Evolutionary conservation across 2,888 invertebrate species (phyloP).

Genomic region (Polyommatus icarus): DNA sequence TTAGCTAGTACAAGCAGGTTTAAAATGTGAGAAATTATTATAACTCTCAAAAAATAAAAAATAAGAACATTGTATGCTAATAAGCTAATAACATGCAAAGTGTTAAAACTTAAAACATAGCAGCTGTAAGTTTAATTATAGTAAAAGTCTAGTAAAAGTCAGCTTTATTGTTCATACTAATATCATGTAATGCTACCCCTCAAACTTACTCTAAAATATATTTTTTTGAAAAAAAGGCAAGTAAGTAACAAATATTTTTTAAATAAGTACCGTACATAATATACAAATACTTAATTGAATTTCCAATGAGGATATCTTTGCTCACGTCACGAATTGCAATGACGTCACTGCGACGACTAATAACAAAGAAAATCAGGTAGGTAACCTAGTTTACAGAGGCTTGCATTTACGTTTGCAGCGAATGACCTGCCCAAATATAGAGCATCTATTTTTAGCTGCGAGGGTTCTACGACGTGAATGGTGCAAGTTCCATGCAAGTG

Average conservation of each 20-base stretch:
- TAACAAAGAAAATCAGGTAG: slow-evolving; percentile 78
- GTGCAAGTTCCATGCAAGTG: slow-evolving; percentile 66
- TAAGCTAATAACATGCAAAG: neutral
- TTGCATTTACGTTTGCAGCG: slow-evolving; percentile 65
- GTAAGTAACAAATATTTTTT: slow-evolving; percentile 35
- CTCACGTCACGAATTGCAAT: slow-evolving; percentile 64
- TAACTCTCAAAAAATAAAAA: neutral
- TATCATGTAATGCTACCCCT: neutral
- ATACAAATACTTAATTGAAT: slow-evolving; percentile 32
- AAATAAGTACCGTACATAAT: neutral
- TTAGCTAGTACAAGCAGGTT: neutral
- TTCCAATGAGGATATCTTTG: slow-evolving; percentile 36
- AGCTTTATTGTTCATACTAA: neutral
- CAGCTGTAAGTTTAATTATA: too few relatives aligned
- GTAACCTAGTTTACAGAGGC: slow-evolving; percentile 75
- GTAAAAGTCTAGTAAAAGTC: too few relatives aligned
- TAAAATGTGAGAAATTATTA: neutral
- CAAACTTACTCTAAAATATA: neutral
- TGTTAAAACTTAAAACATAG: too few relatives aligned
- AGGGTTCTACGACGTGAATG: slow-evolving; percentile 66
- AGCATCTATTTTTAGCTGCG: slow-evolving; percentile 72
- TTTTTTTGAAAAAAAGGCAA: neutral
- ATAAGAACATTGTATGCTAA: neutral
- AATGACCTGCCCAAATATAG: slow-evolving; percentile 79
- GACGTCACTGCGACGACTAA: slow-evolving; percentile 67